Percentiles rank a stretch among this genome's conserved stretches.
Evolutionary conservation across 1,140 invertebrate genomes (phyloP).

Genomic region (Zaprionus ghesquierei): DNA sequence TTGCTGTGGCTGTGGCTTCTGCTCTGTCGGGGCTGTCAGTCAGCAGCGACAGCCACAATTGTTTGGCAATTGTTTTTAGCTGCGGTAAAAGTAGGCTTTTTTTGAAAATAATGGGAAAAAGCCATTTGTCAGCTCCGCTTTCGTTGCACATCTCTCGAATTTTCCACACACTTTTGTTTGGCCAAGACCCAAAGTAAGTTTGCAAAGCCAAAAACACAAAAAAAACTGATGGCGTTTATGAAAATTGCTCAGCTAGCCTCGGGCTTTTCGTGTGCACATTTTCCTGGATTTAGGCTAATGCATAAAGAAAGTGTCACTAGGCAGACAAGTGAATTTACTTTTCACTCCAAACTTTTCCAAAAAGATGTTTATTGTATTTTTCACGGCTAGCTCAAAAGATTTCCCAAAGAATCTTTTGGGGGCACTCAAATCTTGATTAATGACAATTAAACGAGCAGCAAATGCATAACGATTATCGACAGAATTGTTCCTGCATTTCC

Average conservation of each 20-base stretch:
- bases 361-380: neutral
- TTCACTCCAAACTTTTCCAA: neutral
- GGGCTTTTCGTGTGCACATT: constrained; percentile 55
- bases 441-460: constrained; percentile 33
- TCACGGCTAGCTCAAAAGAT: neutral
- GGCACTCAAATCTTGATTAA: constrained; percentile 40
- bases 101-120: constrained; percentile 68
- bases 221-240: constrained; percentile 64
- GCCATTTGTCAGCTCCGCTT: constrained; percentile 47
- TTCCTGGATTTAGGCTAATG: constrained; percentile 45
- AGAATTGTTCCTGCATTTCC: constrained; percentile 35
- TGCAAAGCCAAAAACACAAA: constrained; percentile 36
- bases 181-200: neutral
- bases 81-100: constrained; percentile 73
- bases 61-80: constrained; percentile 58
- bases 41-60: constrained; percentile 42
- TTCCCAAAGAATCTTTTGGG: neutral
- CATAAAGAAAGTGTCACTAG: constrained; percentile 57
- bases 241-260: constrained; percentile 54
- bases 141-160: constrained; percentile 8
- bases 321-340: constrained; percentile 38
- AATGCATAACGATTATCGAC: constrained; percentile 9
- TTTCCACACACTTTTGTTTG: constrained; percentile 8
- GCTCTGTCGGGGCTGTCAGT: constrained; percentile 33
- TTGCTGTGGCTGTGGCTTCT: neutral